A percentile compares a stretch with the other conserved stretches of the same genome.
These are phyloP conservation scores for Jordanella pulchra DNA, from an alignment of 2,797 vertebrate genomes.

Conservation along the genomic window DNA sequence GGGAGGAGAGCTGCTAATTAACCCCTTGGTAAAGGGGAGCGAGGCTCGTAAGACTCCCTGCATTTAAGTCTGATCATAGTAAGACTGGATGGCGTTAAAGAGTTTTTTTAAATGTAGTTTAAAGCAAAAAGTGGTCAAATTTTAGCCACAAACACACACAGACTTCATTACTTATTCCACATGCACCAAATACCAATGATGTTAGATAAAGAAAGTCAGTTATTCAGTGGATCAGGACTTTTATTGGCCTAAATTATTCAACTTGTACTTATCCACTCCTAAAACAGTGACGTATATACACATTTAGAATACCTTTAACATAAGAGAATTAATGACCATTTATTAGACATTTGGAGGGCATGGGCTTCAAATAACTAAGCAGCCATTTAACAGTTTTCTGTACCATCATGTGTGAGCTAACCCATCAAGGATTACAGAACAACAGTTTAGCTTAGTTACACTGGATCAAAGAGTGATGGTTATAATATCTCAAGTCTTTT, in stretches of 20 bases:
- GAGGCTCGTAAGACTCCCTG: constrained; percentile 56
- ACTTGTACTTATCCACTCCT: background rate
- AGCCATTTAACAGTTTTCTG: background rate
- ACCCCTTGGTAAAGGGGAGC: constrained; percentile 67
- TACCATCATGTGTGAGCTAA: background rate
- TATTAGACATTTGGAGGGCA: background rate
- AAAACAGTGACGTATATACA: background rate
- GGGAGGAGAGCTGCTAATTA: constrained; percentile 75
- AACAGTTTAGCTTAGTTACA: background rate
- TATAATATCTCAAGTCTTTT: background rate
- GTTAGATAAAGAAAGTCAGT: background rate
- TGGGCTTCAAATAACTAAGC: background rate
- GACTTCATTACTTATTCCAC: background rate
- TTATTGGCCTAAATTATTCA: too few species aligned
- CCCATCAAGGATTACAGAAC: background rate
- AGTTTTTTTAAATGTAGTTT: constrained; percentile 15
- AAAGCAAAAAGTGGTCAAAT: background rate
- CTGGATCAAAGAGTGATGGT: background rate
- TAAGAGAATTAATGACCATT: background rate
- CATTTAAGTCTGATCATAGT: constrained; percentile 26
- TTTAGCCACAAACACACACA: background rate
- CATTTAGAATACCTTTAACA: background rate
- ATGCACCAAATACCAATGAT: background rate
- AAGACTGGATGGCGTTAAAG: background rate
- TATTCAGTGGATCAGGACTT: background rate